Evolutionary conservation across 1,140 invertebrate species (phyloP).

Genomic region (Psilanteris sp.): DNA sequence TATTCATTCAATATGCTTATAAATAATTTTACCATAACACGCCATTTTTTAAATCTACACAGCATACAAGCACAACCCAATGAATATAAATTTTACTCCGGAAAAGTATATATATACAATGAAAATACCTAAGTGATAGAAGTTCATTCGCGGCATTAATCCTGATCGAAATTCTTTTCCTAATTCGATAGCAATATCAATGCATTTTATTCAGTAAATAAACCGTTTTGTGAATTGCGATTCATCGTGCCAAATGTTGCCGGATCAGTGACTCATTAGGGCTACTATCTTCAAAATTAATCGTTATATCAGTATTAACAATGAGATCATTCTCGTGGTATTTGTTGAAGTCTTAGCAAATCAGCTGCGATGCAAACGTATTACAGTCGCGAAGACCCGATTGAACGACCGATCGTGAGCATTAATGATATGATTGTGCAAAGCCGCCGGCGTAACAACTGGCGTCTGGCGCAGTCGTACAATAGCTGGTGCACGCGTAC

Average conservation of each 20-base stretch:
- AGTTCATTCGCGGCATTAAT: background rate
- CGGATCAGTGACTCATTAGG: slow-evolving; percentile 17
- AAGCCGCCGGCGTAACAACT: slow-evolving; percentile 39
- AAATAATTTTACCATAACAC: too few species aligned
- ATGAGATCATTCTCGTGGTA: slow-evolving; percentile 21
- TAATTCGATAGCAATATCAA: background rate
- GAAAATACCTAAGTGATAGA: too few species aligned
- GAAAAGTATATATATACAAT: too few species aligned
- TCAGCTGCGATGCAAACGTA: background rate
- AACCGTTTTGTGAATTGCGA: background rate
- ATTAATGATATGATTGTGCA: slow-evolving; percentile 46
- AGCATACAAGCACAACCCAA: too few species aligned
- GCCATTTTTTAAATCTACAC: too few species aligned
- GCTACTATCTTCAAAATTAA: slow-evolving; percentile 5
- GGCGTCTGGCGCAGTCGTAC: slow-evolving; percentile 29
- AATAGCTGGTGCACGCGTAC: slow-evolving; percentile 34
- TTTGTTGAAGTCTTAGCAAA: slow-evolving; percentile 12
- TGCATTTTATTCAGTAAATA: slow-evolving; percentile 3
- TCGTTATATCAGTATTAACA: slow-evolving; percentile 13
- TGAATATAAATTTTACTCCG: too few species aligned
- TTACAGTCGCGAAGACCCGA: slow-evolving; percentile 17
- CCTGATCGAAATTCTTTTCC: slow-evolving; percentile 3
- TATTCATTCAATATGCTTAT: too few species aligned
- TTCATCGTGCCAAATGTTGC: background rate
- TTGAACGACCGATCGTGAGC: slow-evolving; percentile 15